These are phyloP conservation scores for Syngnathus floridae DNA, from an alignment of 2,113 vertebrate species.

Conservation along the genomic window DNA sequence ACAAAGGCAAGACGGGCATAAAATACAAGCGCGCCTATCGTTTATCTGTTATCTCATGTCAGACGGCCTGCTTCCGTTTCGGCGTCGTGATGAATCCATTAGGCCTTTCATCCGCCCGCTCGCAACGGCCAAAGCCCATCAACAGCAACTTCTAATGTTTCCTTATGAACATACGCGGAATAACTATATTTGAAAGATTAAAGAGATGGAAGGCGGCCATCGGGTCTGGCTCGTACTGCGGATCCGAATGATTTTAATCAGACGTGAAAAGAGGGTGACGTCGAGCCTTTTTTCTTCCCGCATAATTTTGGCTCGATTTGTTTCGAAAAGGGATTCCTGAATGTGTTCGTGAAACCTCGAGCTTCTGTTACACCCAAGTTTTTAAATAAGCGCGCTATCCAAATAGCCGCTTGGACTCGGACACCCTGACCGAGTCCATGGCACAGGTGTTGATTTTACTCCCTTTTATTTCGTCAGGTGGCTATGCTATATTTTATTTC, in stretches of 20 bases:
- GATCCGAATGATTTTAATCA: constrained; percentile 40
- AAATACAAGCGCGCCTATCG: constrained; percentile 16
- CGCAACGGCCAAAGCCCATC: constrained; percentile 44
- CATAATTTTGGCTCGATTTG: constrained; percentile 46
- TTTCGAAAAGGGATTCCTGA: constrained; percentile 50
- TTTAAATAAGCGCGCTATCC: neutral
- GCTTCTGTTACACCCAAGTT: constrained; percentile 34
- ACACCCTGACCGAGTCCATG: neutral
- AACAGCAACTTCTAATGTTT: constrained; percentile 55
- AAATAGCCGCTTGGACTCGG: neutral
- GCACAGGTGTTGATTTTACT: neutral
- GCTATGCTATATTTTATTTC: too few relatives aligned
- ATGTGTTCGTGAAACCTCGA: constrained; percentile 52
- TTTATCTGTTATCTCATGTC: constrained; percentile 36
- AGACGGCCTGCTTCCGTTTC: constrained; percentile 28
- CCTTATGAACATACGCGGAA: constrained; percentile 60
- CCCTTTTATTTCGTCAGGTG: too few relatives aligned
- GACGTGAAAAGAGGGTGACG: constrained; percentile 45
- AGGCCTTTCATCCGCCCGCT: constrained; percentile 47
- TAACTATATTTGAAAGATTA: constrained; percentile 63
- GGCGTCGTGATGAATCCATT: constrained; percentile 54
- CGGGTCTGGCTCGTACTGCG: constrained; percentile 22
- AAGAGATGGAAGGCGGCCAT: constrained; percentile 55
- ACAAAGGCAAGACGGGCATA: neutral
- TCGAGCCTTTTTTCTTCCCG: constrained; percentile 30